Percentiles rank a stretch among this genome's conserved stretches.
Conservation (phyloP, 2,888 invertebrate genomes). For the Drosophila infuscata region DNA sequence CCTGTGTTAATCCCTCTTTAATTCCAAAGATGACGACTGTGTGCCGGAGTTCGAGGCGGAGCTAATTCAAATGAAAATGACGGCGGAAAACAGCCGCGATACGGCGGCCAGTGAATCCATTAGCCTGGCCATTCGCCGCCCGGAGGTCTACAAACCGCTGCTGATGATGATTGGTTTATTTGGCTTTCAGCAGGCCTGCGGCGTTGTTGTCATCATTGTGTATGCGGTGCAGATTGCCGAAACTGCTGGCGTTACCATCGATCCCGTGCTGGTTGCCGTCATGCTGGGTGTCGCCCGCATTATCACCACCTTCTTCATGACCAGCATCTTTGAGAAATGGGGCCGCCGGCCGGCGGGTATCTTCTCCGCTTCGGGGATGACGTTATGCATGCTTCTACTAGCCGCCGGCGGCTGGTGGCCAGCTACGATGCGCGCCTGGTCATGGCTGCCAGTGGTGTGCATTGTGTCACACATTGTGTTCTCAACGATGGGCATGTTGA, state of each 20-base stretch:
- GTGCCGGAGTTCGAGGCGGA: conserved; percentile 83
- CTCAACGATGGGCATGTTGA: conserved; percentile 86
- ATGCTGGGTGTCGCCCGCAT: conserved; percentile 89
- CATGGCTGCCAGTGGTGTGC: conserved; percentile 79
- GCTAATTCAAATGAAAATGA: conserved; percentile 78
- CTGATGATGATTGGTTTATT: conserved; percentile 88
- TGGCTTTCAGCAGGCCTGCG: conserved; percentile 89
- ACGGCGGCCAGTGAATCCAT: conserved; percentile 76
- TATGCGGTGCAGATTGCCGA: conserved; percentile 90
- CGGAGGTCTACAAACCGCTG: conserved; percentile 84
- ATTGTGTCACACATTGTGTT: conserved; percentile 85
- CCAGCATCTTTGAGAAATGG: conserved; percentile 87
- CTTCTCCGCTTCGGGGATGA: conserved; percentile 88
- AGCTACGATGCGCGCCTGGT: conserved; percentile 57
- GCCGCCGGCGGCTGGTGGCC: conserved; percentile 86
- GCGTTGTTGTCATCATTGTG: conserved; percentile 90
- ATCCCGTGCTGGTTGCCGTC: conserved; percentile 89
- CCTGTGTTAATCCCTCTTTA: not conserved
- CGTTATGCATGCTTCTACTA: conserved; percentile 87
- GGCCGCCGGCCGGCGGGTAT: conserved; percentile 88
- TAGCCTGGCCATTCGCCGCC: conserved; percentile 74
- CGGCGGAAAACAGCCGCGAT: conserved; percentile 73
- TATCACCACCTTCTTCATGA: conserved; percentile 88
- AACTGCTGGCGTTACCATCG: conserved; percentile 87
- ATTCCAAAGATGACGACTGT: conserved; percentile 62